These are phyloP conservation scores for Myotis planiceps DNA, from an alignment of 2,797 vertebrate species.

Conservation along the genomic window DNA sequence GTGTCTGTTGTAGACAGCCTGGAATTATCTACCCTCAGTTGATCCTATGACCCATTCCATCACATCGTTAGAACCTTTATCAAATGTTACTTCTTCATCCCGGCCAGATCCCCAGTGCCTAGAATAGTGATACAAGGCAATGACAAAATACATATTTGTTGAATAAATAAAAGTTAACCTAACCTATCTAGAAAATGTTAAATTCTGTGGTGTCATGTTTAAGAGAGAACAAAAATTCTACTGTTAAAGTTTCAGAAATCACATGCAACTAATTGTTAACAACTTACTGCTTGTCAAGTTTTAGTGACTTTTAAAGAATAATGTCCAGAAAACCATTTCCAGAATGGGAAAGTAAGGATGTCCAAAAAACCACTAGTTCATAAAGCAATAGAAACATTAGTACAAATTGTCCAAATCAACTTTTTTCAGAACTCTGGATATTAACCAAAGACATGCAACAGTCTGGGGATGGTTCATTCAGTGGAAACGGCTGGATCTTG, in stretches of 20 bases:
- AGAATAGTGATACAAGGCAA: background rate
- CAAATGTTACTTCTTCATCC: background rate
- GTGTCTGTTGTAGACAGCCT: background rate
- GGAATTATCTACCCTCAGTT: background rate
- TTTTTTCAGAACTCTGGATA: slow-evolving; percentile 23
- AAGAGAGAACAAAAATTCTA: background rate
- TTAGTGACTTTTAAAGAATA: slow-evolving; percentile 9
- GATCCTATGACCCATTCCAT: background rate
- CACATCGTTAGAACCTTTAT: background rate
- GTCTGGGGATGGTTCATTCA: background rate
- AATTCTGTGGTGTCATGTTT: background rate
- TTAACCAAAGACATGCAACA: background rate
- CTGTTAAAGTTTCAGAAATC: background rate
- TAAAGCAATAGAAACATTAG: background rate
- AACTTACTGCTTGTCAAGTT: background rate
- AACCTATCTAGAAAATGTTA: background rate
- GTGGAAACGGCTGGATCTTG: background rate
- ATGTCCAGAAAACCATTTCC: background rate
- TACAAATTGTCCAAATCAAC: background rate
- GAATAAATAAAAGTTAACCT: slow-evolving; percentile 17
- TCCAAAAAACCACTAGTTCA: background rate
- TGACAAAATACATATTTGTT: background rate
- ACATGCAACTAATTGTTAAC: background rate
- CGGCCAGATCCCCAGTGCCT: background rate
- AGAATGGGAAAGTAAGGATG: background rate